Evolutionary conservation across 2,888 invertebrate species (phyloP), one percentile per base, ranked within the genome.

Genomic region (Diarsia brunnea): DNA sequence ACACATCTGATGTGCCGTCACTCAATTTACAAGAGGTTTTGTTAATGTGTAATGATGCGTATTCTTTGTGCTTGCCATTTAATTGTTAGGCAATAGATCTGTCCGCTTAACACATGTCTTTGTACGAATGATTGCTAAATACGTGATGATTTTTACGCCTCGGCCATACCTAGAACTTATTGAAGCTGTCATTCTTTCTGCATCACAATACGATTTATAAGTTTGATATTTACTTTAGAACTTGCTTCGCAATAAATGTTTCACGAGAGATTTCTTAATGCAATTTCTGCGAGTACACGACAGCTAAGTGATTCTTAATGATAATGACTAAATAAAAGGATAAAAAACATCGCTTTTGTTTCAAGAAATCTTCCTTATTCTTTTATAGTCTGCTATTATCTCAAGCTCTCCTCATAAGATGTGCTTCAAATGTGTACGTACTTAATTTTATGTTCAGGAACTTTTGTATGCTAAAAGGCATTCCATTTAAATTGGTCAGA

Each of bases 1-100:
- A 96, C 91, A 90, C 89, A 93, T 94, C 94, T 92, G 93, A 94
- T 92, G 92, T 91, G 94, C 95, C 92, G 95, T 96, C 96, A 95
- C 91, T 96, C 95, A 95, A 92, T 94, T 93, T 93, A 93, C 89
- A 93, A 94, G 94, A 92, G 92, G 94, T 90, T 95, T 94, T 94
- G 93, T 94, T 95, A 94, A 94, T 95, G 93, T 95, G 92, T 95
- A 95, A 95, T 95, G 95, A 95, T 94, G 95, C 93, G 92, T 95
- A 95, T 95, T 95, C 93, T 94, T 90, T 92, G 90, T 91, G 93
- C 91, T 92, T 95, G 96, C 95, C 95, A 95, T 96, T 96, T 96
- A 95, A 95, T 95, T 94, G 94, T 96, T 93, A 91, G 86, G 95
- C 94, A 96, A 96, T 92, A 91, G 85, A 91, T 92, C 84, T 90